Conservation (phyloP, 2,797 vertebrate species). For the Hemibagrus guttatus region DNA sequence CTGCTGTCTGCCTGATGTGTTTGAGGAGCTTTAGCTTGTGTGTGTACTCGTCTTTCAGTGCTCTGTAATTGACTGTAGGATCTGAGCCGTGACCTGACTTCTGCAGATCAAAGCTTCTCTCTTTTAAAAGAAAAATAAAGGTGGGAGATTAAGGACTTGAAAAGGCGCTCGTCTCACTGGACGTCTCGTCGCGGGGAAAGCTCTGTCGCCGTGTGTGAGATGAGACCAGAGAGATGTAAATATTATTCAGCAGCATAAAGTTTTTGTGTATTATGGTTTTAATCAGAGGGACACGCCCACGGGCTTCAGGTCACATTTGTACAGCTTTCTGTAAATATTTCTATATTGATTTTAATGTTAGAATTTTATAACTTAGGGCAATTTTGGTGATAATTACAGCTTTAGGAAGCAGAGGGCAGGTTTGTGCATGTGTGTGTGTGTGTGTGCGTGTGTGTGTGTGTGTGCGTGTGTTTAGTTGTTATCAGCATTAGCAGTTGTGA, state of each 20-base stretch:
- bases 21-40: slow-evolving; percentile 37
- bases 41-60: slow-evolving; percentile 29
- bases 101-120: slow-evolving; percentile 3
- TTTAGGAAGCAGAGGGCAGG: neutral
- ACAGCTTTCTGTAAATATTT: neutral
- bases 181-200: neutral
- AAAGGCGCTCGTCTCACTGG: slow-evolving; percentile 6
- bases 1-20: slow-evolving; percentile 25
- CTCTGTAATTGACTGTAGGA: slow-evolving; percentile 25
- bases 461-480: neutral
- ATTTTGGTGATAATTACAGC: neutral
- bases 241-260: too few relatives aligned
- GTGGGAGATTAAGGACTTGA: slow-evolving; percentile 37
- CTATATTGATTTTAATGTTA: neutral
- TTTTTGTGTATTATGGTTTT: neutral
- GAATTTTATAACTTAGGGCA: neutral
- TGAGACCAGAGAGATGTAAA: neutral
- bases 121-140: neutral
- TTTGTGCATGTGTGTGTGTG: neutral
- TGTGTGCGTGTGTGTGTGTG: neutral
- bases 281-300: neutral
- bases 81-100: slow-evolving; percentile 12
- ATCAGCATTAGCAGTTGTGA: slow-evolving; percentile 4
- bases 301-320: neutral
- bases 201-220: neutral